These are phyloP conservation scores for Portunus trituberculatus DNA, from an alignment of 1,140 invertebrate genomes.

Conservation along the genomic window DNA sequence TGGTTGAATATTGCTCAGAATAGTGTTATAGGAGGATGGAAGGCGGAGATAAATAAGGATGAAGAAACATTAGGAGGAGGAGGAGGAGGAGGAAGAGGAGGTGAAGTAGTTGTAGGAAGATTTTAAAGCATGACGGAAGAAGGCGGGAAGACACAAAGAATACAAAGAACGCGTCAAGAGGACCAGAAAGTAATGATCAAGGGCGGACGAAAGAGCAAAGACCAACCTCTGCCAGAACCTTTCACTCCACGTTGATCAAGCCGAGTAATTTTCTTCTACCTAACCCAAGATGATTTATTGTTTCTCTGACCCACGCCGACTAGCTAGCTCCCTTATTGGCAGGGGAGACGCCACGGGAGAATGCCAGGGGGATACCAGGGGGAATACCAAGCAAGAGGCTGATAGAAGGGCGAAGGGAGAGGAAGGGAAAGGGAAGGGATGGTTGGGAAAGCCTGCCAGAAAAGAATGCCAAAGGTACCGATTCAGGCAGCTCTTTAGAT, in stretches of 20 bases:
- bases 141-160: too few relatives aligned
- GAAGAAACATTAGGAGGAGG: background rate
- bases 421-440: background rate
- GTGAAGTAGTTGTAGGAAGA: background rate
- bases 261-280: background rate
- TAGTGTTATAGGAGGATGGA: background rate
- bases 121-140: background rate
- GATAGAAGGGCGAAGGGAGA: conserved; percentile 6
- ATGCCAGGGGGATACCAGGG: background rate
- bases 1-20: background rate
- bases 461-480: background rate
- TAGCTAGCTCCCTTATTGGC: background rate
- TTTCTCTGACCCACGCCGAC: background rate
- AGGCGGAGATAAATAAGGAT: background rate
- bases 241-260: background rate
- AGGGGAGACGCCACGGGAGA: background rate
- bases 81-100: background rate
- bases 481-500: background rate
- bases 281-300: background rate
- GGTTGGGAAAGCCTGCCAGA: background rate
- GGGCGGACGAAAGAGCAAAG: background rate
- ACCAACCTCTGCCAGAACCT: background rate
- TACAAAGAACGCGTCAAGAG: too few relatives aligned
- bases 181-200: background rate
- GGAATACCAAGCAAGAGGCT: background rate